Base-by-base conservation (phyloP, 1,140 invertebrate species). In the Zaprionus camerounensis region DNA sequence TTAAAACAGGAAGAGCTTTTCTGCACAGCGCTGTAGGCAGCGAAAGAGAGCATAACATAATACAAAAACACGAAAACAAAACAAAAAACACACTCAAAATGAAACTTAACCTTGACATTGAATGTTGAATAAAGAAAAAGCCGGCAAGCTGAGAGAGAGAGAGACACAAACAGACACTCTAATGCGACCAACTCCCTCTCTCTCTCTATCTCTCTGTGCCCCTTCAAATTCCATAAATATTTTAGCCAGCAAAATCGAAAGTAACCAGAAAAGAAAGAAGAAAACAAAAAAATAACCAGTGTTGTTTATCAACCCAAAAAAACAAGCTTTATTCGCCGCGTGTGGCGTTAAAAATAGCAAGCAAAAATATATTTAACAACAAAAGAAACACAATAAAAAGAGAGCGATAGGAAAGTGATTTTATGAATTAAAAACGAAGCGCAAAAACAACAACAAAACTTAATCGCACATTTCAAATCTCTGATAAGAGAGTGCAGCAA, bases 41-140 rank as follows among this genome's bases (percentile, higher is more conserved):
- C 74, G 75, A 75, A 78, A 65, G 61, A 78, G 74, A 73, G 76
- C 65, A 62, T 24, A 80, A 67, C 72, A 78, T 59, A 41, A 12
- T n/a, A 41, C 65, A 75, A 87, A 86, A 71, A 58, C 72, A 77
- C 62, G 66, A 80, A 87, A 86, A 86, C 31, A 64, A 72, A 72
- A 56, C 22, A 58, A 31, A 59, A 87, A 59, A 87, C 83, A 87
- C 36, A 59, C 62, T 61, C 28, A 62, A 87, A 87, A 90, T 85
- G 55, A 77, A 51, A 80, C 79, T 90, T 90, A 90, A 90, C 85
- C 85, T 90, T 90, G 85, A 90, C 85, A 90, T 90, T 90, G 85
- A 76, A 77, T 75, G 71, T 76, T 56, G 72, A 86, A 86, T 76
- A 78, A 67, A 74, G 64, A 74, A 76, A 58, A 64, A 72, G 38